Conservation (phyloP, 1,140 invertebrate species). For the Gryllus bimaculatus region DNA sequence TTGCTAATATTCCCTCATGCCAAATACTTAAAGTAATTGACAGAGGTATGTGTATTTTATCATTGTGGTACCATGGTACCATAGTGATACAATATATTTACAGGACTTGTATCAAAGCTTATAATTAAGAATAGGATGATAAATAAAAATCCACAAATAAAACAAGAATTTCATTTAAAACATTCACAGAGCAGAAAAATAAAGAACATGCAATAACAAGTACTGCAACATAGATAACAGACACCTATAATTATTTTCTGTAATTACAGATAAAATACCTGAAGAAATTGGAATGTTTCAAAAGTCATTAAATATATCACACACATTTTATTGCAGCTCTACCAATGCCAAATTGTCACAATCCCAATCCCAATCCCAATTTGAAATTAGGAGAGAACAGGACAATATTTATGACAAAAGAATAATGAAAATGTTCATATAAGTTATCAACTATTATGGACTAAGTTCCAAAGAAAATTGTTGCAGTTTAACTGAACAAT, state of each 20-base stretch:
- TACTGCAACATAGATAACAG: not conserved
- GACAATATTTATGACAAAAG: too few relatives aligned
- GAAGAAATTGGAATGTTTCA: not conserved
- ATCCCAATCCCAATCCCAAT: not conserved
- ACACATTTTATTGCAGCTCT: not conserved
- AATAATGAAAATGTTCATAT: too few relatives aligned
- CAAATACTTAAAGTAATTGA: too few relatives aligned
- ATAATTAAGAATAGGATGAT: too few relatives aligned
- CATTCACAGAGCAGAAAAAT: not conserved
- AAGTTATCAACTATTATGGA: too few relatives aligned
- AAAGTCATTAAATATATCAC: not conserved
- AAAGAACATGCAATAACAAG: not conserved
- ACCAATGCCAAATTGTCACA: not conserved
- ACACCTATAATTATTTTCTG: not conserved
- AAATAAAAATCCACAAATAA: not conserved
- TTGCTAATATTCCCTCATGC: too few relatives aligned
- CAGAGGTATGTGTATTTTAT: too few relatives aligned
- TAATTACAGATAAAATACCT: not conserved
- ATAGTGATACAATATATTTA: too few relatives aligned
- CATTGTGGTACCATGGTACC: too few relatives aligned
- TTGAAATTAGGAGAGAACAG: not conserved
- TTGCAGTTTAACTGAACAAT: too few relatives aligned
- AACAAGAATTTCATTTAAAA: not conserved
- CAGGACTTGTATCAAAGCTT: too few relatives aligned
- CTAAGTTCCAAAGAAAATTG: too few relatives aligned